Base-by-base conservation (phyloP, 2,888 invertebrate species). In the Rhamnusium bicolor region DNA sequence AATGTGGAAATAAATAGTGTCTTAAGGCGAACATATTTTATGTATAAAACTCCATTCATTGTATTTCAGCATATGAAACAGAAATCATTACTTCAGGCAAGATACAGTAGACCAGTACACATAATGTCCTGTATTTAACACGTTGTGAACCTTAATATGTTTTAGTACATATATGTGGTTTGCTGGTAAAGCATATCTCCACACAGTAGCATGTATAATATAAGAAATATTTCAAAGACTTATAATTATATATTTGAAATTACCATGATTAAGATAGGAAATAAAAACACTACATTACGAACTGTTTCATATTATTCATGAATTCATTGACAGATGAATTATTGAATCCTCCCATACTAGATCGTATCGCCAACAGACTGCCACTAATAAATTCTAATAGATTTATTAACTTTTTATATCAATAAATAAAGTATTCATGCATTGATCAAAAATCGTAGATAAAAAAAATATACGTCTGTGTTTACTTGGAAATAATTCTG, bases 241-340 rank as follows among this genome's bases (percentile, higher is more conserved):
- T 87, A 84, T 87, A 88, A 88, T 88, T 87, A 88, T 86, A 87
- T 84, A 87, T 87, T 87, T 86, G 84, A 85, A 87, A 88, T 88
- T 86, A 87, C 86, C 86, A 87, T 87, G 85, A 87, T 87, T 87
- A 87, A 86, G 84, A 85, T 81, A 82, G 79, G 83, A 83, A 83
- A 82, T 82, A 82, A 84, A 84, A 84, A 81, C 47, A 54, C 40
- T 69, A 14, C 53, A 58, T 61, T 65, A 69, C 65, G 66, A 72
- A 69, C 70, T 58, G 56, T 75, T 61, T 75, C 80, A 77, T 80
- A 77, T 82, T 83, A 81, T 83, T 84, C 82, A 82, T 84, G 81
- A 82, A 80, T 78, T 73, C 82, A 82, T 78, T 81, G 81, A 81
- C 81, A 82, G 77, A 79, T 80, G 79, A 80, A 80, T 79, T 82